Conservation (phyloP, 2,888 invertebrate species). For the Epinotia brunnichana region DNA sequence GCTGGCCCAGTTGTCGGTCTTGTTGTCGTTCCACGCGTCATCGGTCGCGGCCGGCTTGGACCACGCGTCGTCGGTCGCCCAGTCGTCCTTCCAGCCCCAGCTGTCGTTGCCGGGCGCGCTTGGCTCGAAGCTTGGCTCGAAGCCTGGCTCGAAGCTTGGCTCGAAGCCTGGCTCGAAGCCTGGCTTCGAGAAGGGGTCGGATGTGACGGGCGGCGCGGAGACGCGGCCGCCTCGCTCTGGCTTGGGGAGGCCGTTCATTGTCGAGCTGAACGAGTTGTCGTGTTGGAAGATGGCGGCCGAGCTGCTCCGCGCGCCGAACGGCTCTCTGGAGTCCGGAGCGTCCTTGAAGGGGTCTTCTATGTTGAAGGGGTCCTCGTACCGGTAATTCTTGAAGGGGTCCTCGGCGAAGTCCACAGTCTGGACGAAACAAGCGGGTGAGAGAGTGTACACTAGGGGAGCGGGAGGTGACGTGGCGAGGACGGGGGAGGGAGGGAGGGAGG, state of each 20-base stretch:
- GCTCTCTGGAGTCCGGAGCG: constrained; percentile 67
- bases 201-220: constrained; percentile 71
- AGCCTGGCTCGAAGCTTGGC: too few species aligned
- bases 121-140: too few species aligned
- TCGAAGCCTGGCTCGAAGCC: constrained; percentile 48
- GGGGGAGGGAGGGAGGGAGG: constrained; percentile 42
- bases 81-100: constrained; percentile 81
- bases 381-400: constrained; percentile 95
- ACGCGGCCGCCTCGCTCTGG: constrained; percentile 68
- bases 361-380: constrained; percentile 94
- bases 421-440: constrained; percentile 62
- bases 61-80: constrained; percentile 72
- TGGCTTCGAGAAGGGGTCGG: constrained; percentile 62
- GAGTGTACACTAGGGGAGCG: constrained; percentile 53
- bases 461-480: constrained; percentile 48
- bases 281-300: constrained; percentile 74
- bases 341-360: constrained; percentile 92
- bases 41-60: constrained; percentile 56
- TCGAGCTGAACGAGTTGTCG: constrained; percentile 68
- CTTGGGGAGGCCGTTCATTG: constrained; percentile 60
- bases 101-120: constrained; percentile 53
- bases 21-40: constrained; percentile 56
- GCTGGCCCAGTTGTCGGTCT: constrained; percentile 61
- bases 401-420: constrained; percentile 90
- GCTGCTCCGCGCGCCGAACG: constrained; percentile 60